Evolutionary conservation across 2,888 invertebrate genomes (phyloP).

Genomic region (Axea sp.): DNA sequence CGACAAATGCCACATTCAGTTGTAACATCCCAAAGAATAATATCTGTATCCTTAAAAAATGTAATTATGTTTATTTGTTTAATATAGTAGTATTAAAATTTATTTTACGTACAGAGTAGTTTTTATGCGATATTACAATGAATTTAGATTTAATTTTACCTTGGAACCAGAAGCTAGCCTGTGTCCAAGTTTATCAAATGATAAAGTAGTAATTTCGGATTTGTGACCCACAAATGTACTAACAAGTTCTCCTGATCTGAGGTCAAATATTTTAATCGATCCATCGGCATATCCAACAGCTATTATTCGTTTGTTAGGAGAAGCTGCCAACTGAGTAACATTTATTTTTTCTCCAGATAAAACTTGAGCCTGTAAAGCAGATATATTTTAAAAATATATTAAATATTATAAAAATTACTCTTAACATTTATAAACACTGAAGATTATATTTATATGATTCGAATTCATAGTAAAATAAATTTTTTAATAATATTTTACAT

Average conservation of each 20-base stretch:
- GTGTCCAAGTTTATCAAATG: slow-evolving; percentile 91
- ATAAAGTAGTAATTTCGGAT: slow-evolving; percentile 89
- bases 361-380: slow-evolving; percentile 88
- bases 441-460: too few species aligned
- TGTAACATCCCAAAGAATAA: slow-evolving; percentile 96
- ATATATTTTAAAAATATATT: too few species aligned
- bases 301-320: slow-evolving; percentile 87
- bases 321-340: slow-evolving; percentile 88
- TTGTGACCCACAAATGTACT: slow-evolving; percentile 92
- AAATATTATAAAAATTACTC: too few species aligned
- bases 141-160: slow-evolving; percentile 78
- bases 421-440: too few species aligned
- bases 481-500: too few species aligned
- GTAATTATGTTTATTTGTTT: too few species aligned
- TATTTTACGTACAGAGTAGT: background rate
- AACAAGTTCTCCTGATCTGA: slow-evolving; percentile 85
- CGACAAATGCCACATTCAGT: slow-evolving; percentile 94
- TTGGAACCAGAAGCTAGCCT: slow-evolving; percentile 93
- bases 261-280: slow-evolving; percentile 89
- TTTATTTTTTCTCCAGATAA: slow-evolving; percentile 89
- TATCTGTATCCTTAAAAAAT: slow-evolving; percentile 91
- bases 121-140: too few species aligned
- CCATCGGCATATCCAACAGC: slow-evolving; percentile 97
- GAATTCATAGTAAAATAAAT: too few species aligned
- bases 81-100: too few species aligned